Evolutionary conservation across 2,888 invertebrate genomes (phyloP), one percentile per base, ranked within the genome.

Genomic region (Drosophila picticornis): DNA sequence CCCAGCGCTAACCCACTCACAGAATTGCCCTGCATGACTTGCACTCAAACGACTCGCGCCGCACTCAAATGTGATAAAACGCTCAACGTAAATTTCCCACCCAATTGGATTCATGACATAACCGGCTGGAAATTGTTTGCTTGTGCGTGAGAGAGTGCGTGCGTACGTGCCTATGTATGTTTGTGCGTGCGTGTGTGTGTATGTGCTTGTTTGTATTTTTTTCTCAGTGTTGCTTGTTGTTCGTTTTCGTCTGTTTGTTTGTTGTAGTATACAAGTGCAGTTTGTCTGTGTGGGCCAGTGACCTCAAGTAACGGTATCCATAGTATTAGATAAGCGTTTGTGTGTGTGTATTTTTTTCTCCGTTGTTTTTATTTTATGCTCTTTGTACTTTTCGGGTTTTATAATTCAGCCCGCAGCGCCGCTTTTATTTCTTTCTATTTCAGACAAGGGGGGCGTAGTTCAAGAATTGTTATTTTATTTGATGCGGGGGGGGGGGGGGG

Each of bases 301-400:
- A 88, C 88, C 88, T 78, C 75, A 80, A 78, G 75, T 88, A 90
- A 90, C 91, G 90, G 90, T 91, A 90, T 87, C 86, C 90, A 82
- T 89, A 90, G 90, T 91, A 89, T 86, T 86, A 82, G 77, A 86
- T 89, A 91, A 90, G 80, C 80, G 82, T 43, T 40, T 40, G 7
- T n/a, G 19, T 40, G n/a, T 25, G 25, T 10, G 2, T 19, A 7
- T 27, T 55, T n/a, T n/a, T 56, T 58, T 77, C 60, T 52, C 34
- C 68, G 57, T 50, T 57, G 13, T 34, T 52, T 43, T 46, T 52
- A 13, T 57, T 43, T 55, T 63, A 40, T 66, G 48, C 67, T 72
- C 58, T 61, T 67, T 53, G 46, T 52, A 38, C 43, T 57, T 61
- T 46, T 22, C 43, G 22, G 32, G n/a, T 25, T 61, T 70, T 71